These are phyloP conservation scores for Actinostola sp. DNA, from an alignment of 92 coral and sea anemone species.

Conservation along the genomic window DNA sequence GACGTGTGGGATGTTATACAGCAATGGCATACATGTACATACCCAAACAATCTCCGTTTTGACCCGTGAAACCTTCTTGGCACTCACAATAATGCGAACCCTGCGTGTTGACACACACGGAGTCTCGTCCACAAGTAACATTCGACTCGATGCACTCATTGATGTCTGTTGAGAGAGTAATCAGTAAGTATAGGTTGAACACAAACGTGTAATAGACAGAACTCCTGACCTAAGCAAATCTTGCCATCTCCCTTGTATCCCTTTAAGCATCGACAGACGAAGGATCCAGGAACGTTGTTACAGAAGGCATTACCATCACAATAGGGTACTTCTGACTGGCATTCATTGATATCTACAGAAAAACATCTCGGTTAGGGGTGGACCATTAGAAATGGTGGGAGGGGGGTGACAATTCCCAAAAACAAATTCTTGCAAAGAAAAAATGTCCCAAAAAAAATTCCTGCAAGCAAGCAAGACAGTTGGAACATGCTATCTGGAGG, in stretches of 20 bases:
- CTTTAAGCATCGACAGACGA: constrained; percentile 50
- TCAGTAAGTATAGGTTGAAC: not conserved
- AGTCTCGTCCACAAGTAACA: constrained; percentile 26
- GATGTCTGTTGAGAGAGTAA: constrained; percentile 29
- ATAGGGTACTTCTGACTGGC: constrained; percentile 29
- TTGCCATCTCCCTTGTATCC: constrained; percentile 71
- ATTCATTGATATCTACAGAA: constrained; percentile 64
- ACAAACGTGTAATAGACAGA: not conserved
- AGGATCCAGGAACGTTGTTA: constrained; percentile 56
- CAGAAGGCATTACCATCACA: constrained; percentile 63
- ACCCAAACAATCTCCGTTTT: constrained; percentile 45
- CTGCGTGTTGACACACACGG: constrained; percentile 32
- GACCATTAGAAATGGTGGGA: too few species aligned
- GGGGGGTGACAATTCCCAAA: too few species aligned
- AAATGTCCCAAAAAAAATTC: too few species aligned
- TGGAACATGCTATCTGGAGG: too few species aligned
- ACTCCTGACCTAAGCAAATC: constrained; percentile 56
- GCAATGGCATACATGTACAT: not conserved
- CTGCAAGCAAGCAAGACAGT: too few species aligned
- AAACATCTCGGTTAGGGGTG: too few species aligned
- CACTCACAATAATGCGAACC: constrained; percentile 47
- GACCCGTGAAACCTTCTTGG: constrained; percentile 31
- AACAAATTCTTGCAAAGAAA: too few species aligned
- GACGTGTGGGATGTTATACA: too few species aligned
- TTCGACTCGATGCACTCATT: constrained; percentile 35